A percentile compares a stretch with the other conserved stretches of the same genome.
Conservation (phyloP, 2,888 invertebrate species). For the Cabera pusaria region DNA sequence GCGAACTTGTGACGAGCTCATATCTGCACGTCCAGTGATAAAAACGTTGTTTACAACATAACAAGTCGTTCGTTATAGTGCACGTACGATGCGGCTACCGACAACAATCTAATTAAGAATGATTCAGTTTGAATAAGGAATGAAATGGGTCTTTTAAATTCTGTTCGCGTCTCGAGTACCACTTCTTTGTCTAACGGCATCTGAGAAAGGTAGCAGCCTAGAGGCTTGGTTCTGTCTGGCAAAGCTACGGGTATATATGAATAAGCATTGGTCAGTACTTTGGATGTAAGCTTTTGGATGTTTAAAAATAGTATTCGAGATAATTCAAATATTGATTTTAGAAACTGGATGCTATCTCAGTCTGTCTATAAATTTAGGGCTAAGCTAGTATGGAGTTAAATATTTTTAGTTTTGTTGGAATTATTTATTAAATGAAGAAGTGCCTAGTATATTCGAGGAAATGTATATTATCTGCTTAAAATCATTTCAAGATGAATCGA, state of each 20-base stretch:
- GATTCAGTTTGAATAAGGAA: slow-evolving; percentile 48
- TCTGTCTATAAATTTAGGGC: too few relatives aligned
- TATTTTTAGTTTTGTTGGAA: too few relatives aligned
- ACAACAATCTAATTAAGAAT: slow-evolving; percentile 53
- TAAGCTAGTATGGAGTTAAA: too few relatives aligned
- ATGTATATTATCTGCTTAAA: too few relatives aligned
- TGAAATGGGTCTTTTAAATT: slow-evolving; percentile 52
- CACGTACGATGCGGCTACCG: slow-evolving; percentile 42
- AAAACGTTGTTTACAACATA: slow-evolving; percentile 40
- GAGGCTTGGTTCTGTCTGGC: slow-evolving; percentile 5
- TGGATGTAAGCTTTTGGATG: too few relatives aligned
- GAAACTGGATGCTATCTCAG: too few relatives aligned
- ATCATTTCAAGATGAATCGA: too few relatives aligned
- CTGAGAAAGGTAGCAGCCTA: slow-evolving; percentile 36
- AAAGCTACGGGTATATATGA: slow-evolving; percentile 13
- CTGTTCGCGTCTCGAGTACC: slow-evolving; percentile 40
- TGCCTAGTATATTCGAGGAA: too few relatives aligned
- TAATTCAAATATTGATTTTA: too few relatives aligned
- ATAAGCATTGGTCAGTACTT: too few relatives aligned
- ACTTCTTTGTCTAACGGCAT: slow-evolving; percentile 50
- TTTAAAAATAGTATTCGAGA: too few relatives aligned
- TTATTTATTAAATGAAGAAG: too few relatives aligned
- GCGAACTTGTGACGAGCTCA: slow-evolving; percentile 36
- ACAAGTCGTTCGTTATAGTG: slow-evolving; percentile 40
- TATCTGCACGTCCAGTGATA: slow-evolving; percentile 43